A percentile compares a stretch with the other conserved stretches of the same genome.
phyloP scores from a whole-genome alignment of 2,888 invertebrate species.

The Deilephila porcellus region DNA sequence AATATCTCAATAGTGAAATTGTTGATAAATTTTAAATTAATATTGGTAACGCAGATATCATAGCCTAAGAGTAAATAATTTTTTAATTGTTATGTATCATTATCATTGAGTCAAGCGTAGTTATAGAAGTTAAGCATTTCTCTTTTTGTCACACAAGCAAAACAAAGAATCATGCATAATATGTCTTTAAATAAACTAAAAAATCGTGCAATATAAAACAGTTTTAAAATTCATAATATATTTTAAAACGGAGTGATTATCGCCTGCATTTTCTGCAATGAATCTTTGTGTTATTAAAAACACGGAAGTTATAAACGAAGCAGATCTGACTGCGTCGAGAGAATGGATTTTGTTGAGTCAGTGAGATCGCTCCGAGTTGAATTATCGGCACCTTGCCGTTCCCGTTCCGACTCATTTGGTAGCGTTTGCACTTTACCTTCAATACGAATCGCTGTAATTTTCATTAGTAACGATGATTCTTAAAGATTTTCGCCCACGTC shows the following conservation, averaged over 20 bases:
- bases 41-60: no score
- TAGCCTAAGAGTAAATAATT: no score
- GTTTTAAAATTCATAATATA: background rate
- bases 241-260: slow-evolving; percentile 41
- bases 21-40: no score
- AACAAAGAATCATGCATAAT: no score
- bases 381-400: slow-evolving; percentile 69
- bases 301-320: slow-evolving; percentile 58
- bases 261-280: slow-evolving; percentile 33
- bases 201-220: background rate
- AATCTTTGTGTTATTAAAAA: slow-evolving; percentile 56
- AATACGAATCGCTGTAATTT: slow-evolving; percentile 61
- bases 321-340: slow-evolving; percentile 62
- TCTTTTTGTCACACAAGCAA: no score
- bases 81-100: no score
- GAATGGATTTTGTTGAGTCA: slow-evolving; percentile 68
- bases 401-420: slow-evolving; percentile 70
- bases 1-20: no score
- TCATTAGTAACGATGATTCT: slow-evolving; percentile 57
- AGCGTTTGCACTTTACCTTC: slow-evolving; percentile 67
- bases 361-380: slow-evolving; percentile 59
- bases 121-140: no score
- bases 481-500: slow-evolving; percentile 34
- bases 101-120: no score
- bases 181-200: background rate